These are phyloP conservation scores for Euura saliciscinereae DNA, from an alignment of 1,140 invertebrate genomes.

Conservation along the genomic window DNA sequence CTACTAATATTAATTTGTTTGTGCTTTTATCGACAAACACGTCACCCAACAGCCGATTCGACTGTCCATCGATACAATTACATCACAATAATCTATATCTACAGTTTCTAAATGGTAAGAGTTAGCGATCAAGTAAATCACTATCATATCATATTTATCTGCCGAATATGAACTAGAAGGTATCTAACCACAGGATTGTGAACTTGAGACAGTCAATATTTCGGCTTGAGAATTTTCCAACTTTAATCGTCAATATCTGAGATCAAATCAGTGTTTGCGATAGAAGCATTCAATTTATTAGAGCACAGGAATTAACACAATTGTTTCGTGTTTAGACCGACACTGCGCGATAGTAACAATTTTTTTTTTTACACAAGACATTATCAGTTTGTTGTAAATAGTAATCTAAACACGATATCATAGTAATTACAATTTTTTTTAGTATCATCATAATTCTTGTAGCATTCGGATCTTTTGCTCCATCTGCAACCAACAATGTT, in stretches of 20 bases:
- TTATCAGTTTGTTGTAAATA: not conserved
- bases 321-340: not conserved
- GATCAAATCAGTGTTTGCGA: constrained; percentile 5
- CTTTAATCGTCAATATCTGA: not conserved
- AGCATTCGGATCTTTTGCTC: not conserved
- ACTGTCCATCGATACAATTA: not conserved
- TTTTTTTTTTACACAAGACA: not conserved
- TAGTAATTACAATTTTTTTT: not conserved
- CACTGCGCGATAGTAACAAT: not conserved
- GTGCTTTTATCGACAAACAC: not conserved
- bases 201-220: not conserved
- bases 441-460: not conserved
- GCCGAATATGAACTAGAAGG: not conserved
- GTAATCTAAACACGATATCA: not conserved
- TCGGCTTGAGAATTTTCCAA: not conserved
- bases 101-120: not conserved
- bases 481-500: not conserved
- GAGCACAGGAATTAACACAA: not conserved
- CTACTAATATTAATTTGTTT: not conserved
- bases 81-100: not conserved
- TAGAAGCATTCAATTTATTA: constrained; percentile 5
- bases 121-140: not conserved
- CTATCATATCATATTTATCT: not conserved
- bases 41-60: not conserved
- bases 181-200: not conserved